Base-by-base conservation (phyloP, 2,888 invertebrate genomes). In the Microctonus aethiopoides region DNA sequence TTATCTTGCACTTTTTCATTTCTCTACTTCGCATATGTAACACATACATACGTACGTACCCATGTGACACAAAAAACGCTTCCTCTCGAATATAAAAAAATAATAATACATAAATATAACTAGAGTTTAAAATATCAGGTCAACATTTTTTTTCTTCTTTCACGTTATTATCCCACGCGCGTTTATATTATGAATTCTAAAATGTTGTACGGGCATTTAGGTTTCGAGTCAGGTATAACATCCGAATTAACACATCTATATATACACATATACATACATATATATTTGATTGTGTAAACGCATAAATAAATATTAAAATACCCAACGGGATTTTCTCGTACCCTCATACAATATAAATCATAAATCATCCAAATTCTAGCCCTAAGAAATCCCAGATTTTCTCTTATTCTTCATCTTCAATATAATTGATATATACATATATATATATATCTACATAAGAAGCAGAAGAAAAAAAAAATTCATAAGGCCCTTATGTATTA, bases 151-250 rank as follows among this genome's bases (percentile, higher is more conserved):
- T 46, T 20, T 46, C 20, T 46, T 46, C 1, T 5, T 7, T 16
- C 16, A 2, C 46, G 16, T 7, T 46, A 46, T 46, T 16, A 46
- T 46, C 46, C 46, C 16, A 46, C 16, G n/a, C 46, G 46, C 16
- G 16, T 46, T 46, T n/a, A 46, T 16, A 46, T 46, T 46, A 46
- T 46, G 46, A 16, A 46, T 46, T 46, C 46, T 46, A 16, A 46
- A 46, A 46, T 46, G 46, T 41, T 41, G 41, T 16, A 16, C 16
- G 9, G 46, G 16, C 46, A 46, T 46, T 46, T 20, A 16, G 46
- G 46, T 46, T 46, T 46, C 46, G 46, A 46, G 46, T 46, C 46
- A 46, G 46, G 46, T 46, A 46, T 46, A 46, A 16, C 39, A n/a
- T n/a, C n/a, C 39, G 4, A 39, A 39, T 39, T n/a, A 39, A 39